Evolutionary conservation across 2,113 vertebrate genomes (phyloP), one percentile per base, ranked within the genome.

Genomic region (Salminus brasiliensis): DNA sequence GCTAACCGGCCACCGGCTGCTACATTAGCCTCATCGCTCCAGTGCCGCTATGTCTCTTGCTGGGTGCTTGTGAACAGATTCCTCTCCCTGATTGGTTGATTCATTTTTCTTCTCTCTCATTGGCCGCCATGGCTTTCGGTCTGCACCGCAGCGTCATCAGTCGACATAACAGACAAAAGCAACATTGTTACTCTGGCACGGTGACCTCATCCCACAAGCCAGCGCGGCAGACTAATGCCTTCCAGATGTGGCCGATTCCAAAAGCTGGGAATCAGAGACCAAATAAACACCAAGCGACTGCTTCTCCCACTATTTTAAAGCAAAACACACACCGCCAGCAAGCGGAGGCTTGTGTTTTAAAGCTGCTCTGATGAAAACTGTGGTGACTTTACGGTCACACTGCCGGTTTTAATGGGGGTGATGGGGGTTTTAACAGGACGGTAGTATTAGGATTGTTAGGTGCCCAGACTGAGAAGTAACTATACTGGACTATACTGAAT

Each of bases 171-270:
- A 78, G 66, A 87, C 86, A 87, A 87, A 87, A 87, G 86, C 86
- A 84, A 81, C 82, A 83, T 79, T 86, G 85, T 84, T 83, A 71
- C 76, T 80, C 71, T 73, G 72, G 73, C 60, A 60, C 55, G 67
- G 72, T 83, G 88, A 91, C 84, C 79, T 93, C 88, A 88, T 81
- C 74, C 70, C 79, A 78, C 74, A 82, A 88, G 79, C 91, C 88
- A 88, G 74, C 79, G 34, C 66, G 83, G 75, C 72, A 77, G 23
- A 36, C 79, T 91, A 91, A 93, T 89, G 73, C 47, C 86, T 89
- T 83, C 90, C 92, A 93, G 89, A 93, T 88, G 93, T 88, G 85
- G 74, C 81, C 47, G 45, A 0, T 1, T 29, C 72, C 90, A 72
- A 63, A 69, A 60, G 71, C 75, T 83, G 75, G 78, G 68, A 84